Percentiles rank a stretch among this genome's conserved stretches.
Evolutionary conservation across 2,797 vertebrate genomes (phyloP).

Genomic region (Staurois parvus): DNA sequence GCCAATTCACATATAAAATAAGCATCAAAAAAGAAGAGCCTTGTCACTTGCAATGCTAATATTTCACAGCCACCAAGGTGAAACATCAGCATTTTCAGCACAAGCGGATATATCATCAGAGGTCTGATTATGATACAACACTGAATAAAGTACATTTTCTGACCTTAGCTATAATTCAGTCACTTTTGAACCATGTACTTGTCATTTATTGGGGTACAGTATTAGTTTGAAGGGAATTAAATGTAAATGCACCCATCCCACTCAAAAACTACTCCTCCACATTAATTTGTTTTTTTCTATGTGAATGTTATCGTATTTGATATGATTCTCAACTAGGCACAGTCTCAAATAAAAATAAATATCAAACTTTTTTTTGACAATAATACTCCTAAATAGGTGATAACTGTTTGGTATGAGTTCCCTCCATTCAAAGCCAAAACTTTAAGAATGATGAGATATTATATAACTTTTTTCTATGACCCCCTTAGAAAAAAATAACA

Average conservation of each 20-base stretch:
- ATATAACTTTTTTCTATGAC: neutral
- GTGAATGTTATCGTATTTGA: neutral
- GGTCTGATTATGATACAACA: conserved; percentile 75
- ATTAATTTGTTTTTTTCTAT: conserved; percentile 20
- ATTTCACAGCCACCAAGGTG: conserved; percentile 80
- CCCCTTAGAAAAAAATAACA: neutral
- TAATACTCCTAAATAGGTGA: neutral
- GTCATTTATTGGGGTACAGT: conserved; percentile 65
- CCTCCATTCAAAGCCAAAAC: neutral
- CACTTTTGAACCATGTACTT: conserved; percentile 68
- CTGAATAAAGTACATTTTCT: conserved; percentile 74
- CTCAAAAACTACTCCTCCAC: neutral
- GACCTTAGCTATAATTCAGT: conserved; percentile 79
- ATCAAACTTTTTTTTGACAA: neutral
- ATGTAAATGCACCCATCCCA: conserved; percentile 15
- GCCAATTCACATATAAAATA: conserved; percentile 79
- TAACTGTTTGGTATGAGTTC: neutral
- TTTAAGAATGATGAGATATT: neutral
- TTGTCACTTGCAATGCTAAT: conserved; percentile 76
- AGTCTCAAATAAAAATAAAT: neutral
- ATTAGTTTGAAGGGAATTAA: conserved; percentile 27
- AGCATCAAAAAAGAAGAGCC: conserved; percentile 78
- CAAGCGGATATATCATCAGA: conserved; percentile 76
- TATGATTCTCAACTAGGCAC: neutral
- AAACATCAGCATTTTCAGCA: conserved; percentile 75